Base-by-base conservation (phyloP, 23 tunicate genomes). In the Oikopleura albicans region DNA sequence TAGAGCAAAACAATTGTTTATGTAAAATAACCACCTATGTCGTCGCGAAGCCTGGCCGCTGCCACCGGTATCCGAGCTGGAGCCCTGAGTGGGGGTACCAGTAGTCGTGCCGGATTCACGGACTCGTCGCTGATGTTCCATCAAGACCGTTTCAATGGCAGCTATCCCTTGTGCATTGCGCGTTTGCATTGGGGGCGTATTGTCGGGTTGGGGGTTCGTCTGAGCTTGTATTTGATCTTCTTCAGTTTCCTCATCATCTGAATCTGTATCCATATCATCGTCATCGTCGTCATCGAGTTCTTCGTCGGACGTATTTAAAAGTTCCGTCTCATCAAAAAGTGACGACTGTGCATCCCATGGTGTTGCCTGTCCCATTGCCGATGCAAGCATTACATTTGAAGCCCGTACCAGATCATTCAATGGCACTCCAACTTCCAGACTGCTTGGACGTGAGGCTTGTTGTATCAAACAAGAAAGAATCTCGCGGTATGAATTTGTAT, bases 231-330 rank as follows among this genome's bases (percentile, higher is more conserved):
- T n/a, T 49, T 49, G 16, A 22, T 49, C 63, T 22, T 49, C 63
- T 12, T 49, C 63, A 22, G 63, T 49, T 22, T 49, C 63, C 37
- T 34, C 31, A 37, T 71, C 79, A 49, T 49, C 59, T 49, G 8
- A 8, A 49, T 49, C 59, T 8, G 59, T 49, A 2, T 2, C 28
- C 79, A 71, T 71, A 12, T 71, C 79, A 4, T 49, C 63, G 16
- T 71, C 79, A 31, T 71, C 79, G 35, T 71, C 79, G 2, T 71
- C 79, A 12, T 71, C 79, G 33, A 71, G 79, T 29, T 71, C 79
- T 31, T 71, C 79, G 63, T 49, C 63, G 2, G 79, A 71, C 2
- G 79, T 71, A 12, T 71, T 29, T 22, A 49, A 49, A 27, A 29
- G 4, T 16, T 12, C 35, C 28, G 34, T 71, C 2, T 71, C 79